Evolutionary conservation across 2,113 vertebrate species (phyloP).

Genomic region (Gallinago media): DNA sequence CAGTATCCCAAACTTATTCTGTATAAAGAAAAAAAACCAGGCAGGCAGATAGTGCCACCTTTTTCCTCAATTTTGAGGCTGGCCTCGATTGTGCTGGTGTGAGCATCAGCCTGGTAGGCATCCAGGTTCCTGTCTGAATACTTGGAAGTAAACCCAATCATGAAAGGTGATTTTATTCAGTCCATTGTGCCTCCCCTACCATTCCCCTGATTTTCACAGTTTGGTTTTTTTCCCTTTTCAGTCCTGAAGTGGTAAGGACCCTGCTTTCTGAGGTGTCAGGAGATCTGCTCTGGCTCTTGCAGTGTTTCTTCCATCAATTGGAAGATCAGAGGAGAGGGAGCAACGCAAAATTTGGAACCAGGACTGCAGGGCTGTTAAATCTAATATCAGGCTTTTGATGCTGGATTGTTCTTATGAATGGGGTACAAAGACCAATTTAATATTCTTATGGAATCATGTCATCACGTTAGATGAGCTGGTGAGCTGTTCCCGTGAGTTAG

Average conservation of each 20-base stretch:
- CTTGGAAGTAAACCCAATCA: background rate
- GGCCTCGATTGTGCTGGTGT: background rate
- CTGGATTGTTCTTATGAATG: background rate
- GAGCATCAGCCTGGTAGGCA: background rate
- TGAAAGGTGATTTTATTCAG: background rate
- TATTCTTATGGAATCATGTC: background rate
- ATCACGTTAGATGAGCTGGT: background rate
- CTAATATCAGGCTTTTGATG: constrained; percentile 14
- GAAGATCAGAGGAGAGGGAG: background rate
- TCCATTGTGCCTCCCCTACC: background rate
- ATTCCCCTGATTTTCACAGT: background rate
- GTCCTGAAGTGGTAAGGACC: background rate
- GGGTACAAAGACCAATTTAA: background rate
- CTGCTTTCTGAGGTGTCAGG: background rate
- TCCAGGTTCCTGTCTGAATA: background rate
- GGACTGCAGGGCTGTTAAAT: background rate
- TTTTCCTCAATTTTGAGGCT: too few relatives aligned
- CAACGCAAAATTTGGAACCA: background rate
- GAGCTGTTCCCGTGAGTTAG: background rate
- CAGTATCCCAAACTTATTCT: background rate
- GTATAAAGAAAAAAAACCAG: background rate
- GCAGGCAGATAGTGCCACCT: background rate
- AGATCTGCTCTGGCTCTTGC: background rate
- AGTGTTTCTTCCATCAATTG: background rate
- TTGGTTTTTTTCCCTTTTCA: background rate